These are phyloP conservation scores for Phyllopteryx taeniolatus DNA, from an alignment of 2,113 vertebrate genomes.

Conservation along the genomic window DNA sequence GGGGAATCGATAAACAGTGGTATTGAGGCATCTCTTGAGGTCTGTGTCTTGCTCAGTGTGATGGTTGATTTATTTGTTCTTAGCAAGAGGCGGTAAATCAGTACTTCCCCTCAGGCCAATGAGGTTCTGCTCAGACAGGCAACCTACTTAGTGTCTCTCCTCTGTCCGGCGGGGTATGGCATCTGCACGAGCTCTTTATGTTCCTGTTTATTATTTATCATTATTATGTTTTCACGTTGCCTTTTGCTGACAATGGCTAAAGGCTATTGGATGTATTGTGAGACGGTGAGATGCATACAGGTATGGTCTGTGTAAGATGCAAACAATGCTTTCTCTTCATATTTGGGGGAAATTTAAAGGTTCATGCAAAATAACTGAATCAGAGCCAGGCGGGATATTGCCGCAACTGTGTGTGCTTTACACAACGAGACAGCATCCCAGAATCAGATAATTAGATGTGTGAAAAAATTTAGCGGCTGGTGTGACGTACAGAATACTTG, in stretches of 20 bases:
- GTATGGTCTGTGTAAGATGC: constrained; percentile 19
- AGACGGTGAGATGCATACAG: constrained; percentile 8
- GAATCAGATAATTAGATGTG: not conserved
- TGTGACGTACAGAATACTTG: not conserved
- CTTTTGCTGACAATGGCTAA: constrained; percentile 20
- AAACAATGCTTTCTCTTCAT: not conserved
- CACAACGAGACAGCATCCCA: not conserved
- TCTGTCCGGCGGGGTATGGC: constrained; percentile 26
- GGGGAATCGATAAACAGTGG: constrained; percentile 64
- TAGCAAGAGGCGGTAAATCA: constrained; percentile 60
- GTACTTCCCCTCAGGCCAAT: constrained; percentile 56
- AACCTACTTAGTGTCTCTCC: constrained; percentile 56
- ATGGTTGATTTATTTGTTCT: constrained; percentile 71
- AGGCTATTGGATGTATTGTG: constrained; percentile 3
- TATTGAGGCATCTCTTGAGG: constrained; percentile 72
- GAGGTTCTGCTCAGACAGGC: constrained; percentile 39
- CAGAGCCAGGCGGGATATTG: not conserved
- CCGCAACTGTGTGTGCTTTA: not conserved
- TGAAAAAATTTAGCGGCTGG: not conserved
- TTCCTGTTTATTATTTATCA: constrained; percentile 28
- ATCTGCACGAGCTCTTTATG: constrained; percentile 18
- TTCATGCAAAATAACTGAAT: no score
- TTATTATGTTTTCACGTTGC: constrained; percentile 25
- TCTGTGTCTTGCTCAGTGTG: constrained; percentile 67
- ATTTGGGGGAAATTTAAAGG: not conserved